Evolutionary conservation across 2,888 invertebrate species (phyloP), one percentile per base, ranked within the genome.

Genomic region (Caenorhabditis virilis): DNA sequence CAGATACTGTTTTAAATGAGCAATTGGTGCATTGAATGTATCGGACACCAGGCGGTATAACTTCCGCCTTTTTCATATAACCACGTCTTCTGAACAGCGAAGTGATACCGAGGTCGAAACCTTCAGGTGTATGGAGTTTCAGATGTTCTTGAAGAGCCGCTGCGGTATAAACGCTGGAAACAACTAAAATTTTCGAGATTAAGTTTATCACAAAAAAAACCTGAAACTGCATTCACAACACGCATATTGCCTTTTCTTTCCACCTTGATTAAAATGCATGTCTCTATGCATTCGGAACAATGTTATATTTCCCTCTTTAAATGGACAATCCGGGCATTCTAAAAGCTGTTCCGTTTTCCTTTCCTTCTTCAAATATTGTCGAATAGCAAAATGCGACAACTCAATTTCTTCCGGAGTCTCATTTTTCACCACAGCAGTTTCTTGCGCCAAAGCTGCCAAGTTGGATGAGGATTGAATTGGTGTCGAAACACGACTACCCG

Each of bases 171-270:
- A 23, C 42, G 15, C 42, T 42, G 23, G 9, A 42, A 39, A 7
- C 16, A n/a, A 42, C 26, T 27, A 49, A 49, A 11, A 60, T 25
- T 42, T 53, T 53, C 13, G 52, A 2, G 25, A 51, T 47, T 41
- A 45, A 35, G 1, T 51, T 30, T 5, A 30, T 30, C 6, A 30
- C 30, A 30, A 30, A 30, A 9, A 6, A 55, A 22, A 9, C 47
- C 57, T 55, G 51, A 64, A 76, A 0, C 62, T 45, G 53, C 72
- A 74, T 15, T 77, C 63, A 33, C 60, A 62, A 55, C 78, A 78
- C 9, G 35, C 35, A 42, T 59, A 68, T 18, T 70, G 69, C 5
- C 73, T 58, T 1, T 56, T 48, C 9, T 36, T 38, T 26, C 61
- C 59, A 20, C 22, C 18, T n/a, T n/a, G n/a, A 20, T 45, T 42